Evolutionary conservation across 2,113 vertebrate species (phyloP).

Genomic region (Aphyosemion australe): DNA sequence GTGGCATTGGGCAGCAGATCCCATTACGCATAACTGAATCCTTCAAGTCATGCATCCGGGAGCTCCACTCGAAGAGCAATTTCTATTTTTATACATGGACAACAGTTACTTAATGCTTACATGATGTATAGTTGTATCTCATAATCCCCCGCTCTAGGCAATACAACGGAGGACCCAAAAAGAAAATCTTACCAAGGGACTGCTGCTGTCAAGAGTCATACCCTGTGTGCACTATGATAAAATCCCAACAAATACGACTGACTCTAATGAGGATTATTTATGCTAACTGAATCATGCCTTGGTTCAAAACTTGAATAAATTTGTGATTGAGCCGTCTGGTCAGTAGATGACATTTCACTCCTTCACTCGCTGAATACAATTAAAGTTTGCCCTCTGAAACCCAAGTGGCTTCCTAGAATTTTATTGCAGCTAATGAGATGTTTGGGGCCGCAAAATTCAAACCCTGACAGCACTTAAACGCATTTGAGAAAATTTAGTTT

Average conservation of each 20-base stretch:
- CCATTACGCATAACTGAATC: background rate
- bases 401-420: background rate
- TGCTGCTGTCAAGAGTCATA: background rate
- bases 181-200: background rate
- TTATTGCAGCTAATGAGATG: constrained; percentile 1
- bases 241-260: background rate
- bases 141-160: background rate
- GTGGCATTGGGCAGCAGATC: background rate
- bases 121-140: constrained; percentile 5
- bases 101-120: background rate
- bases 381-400: constrained; percentile 1
- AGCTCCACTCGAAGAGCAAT: background rate
- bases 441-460: background rate
- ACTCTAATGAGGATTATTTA: constrained; percentile 6
- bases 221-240: background rate
- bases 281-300: constrained; percentile 6
- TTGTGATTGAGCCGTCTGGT: background rate
- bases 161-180: background rate
- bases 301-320: constrained; percentile 7
- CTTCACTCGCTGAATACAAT: constrained; percentile 3
- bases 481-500: background rate
- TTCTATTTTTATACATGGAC: background rate
- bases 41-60: background rate
- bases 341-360: constrained; percentile 5
- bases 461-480: background rate